Conservation (phyloP, 2,113 vertebrate species). For the Cavia aperea region DNA sequence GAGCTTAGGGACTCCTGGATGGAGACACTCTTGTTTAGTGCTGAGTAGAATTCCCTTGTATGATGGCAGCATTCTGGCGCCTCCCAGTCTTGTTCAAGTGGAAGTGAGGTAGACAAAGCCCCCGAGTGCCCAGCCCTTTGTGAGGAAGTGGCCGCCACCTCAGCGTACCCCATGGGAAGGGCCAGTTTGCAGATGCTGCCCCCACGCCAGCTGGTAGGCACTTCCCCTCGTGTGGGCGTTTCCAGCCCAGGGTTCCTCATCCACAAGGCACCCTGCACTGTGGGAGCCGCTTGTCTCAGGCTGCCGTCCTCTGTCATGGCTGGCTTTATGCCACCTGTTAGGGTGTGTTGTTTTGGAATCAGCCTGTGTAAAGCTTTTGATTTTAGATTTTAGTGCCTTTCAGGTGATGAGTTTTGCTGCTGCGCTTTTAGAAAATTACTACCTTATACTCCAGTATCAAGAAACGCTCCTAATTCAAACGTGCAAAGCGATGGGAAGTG, state of each 20-base stretch:
- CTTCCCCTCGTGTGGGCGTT: too few relatives aligned
- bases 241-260: neutral
- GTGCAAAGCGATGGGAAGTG: neutral
- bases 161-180: neutral
- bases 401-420: neutral
- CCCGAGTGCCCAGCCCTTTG: neutral
- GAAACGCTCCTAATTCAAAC: neutral
- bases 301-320: neutral
- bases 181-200: neutral
- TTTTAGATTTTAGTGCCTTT: neutral
- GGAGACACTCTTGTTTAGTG: neutral
- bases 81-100: neutral
- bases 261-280: too few relatives aligned
- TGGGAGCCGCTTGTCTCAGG: neutral
- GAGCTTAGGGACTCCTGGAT: neutral
- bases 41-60: neutral
- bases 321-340: neutral
- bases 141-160: neutral
- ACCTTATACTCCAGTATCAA: neutral
- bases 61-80: neutral
- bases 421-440: neutral
- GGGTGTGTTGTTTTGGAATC: neutral
- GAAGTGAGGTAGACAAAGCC: neutral
- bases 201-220: neutral
- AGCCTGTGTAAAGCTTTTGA: neutral